Evolutionary conservation across 2,113 vertebrate genomes (phyloP).

Genomic region (Onychorhynchus coronatus): DNA sequence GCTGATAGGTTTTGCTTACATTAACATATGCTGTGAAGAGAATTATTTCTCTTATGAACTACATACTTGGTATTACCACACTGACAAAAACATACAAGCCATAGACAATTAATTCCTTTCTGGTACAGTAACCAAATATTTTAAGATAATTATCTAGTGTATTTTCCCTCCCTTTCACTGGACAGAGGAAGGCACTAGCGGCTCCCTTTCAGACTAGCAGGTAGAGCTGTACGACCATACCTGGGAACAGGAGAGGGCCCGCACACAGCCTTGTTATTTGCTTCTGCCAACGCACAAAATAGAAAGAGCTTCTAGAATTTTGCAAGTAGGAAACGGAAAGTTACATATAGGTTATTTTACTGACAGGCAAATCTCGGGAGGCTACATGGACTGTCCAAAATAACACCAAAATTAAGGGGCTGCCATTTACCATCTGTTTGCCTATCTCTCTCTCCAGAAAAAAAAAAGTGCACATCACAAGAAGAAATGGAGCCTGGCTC

Average conservation of each 20-base stretch:
- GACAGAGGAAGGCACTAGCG: background rate
- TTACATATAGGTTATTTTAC: background rate
- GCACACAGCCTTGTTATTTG: background rate
- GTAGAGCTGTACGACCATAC: background rate
- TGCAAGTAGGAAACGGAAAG: background rate
- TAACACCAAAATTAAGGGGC: background rate
- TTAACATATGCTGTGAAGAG: background rate
- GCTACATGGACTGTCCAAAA: background rate
- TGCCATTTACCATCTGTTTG: slow-evolving; percentile 58
- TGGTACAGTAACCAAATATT: background rate
- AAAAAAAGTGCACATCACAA: slow-evolving; percentile 7
- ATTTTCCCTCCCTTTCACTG: background rate
- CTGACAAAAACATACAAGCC: background rate
- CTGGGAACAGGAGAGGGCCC: background rate
- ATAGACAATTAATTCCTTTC: background rate
- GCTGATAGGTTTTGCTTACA: background rate
- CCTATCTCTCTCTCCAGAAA: background rate
- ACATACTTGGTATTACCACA: background rate
- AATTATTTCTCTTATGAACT: background rate
- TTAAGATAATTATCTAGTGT: background rate
- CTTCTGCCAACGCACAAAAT: background rate
- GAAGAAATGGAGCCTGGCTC: slow-evolving; percentile 55
- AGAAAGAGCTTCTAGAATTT: background rate
- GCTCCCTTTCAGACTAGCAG: background rate
- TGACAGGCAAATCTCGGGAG: background rate